Conservation (phyloP, 2,113 vertebrate species). For the Morone chrysops region DNA sequence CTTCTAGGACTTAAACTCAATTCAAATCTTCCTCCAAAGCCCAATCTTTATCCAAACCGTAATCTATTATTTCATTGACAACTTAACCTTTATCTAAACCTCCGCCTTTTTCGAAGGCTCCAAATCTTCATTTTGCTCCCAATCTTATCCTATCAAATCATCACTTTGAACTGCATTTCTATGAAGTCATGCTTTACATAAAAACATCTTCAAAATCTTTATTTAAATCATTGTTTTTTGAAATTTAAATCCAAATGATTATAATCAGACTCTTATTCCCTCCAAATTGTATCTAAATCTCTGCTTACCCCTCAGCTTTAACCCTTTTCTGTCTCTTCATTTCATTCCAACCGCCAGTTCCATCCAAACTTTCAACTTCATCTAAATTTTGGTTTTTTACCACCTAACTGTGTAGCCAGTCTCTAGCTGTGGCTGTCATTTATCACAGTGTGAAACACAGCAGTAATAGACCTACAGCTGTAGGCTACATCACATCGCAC, state of each 20-base stretch:
- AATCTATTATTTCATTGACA: neutral
- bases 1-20: neutral
- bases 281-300: neutral
- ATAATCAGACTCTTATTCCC: neutral
- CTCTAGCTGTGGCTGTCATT: slow-evolving; percentile 38
- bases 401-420: slow-evolving; percentile 9
- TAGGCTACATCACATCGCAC: slow-evolving; percentile 20
- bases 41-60: neutral
- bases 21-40: neutral
- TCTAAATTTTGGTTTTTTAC: slow-evolving; percentile 24
- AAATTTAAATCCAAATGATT: neutral
- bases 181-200: neutral
- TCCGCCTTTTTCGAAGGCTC: neutral
- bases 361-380: neutral
- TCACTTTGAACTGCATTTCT: neutral
- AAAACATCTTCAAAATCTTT: neutral
- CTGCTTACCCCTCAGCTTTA: neutral
- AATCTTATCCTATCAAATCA: neutral
- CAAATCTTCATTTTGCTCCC: neutral
- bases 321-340: neutral
- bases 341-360: neutral
- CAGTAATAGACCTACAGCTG: slow-evolving; percentile 34
- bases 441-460: slow-evolving; percentile 36
- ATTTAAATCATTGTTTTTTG: neutral
- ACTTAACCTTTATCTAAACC: neutral